Conservation (phyloP, 1,140 invertebrate genomes). For the Tetramorium parvispinum region DNA sequence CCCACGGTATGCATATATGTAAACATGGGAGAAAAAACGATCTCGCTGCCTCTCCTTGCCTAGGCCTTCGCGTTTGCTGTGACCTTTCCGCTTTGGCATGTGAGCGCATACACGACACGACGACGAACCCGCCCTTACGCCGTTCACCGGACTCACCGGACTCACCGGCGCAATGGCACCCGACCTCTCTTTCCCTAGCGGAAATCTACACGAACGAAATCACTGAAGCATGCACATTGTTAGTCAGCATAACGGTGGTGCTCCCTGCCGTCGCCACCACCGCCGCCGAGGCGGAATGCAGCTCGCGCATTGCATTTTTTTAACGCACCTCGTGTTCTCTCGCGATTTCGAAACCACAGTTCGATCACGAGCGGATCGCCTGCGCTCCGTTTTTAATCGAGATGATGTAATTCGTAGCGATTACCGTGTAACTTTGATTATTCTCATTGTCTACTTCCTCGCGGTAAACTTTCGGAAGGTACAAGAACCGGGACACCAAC, state of each 20-base stretch:
- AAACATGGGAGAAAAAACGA: conserved; percentile 2
- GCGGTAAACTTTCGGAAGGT: neutral
- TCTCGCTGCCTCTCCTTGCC: conserved; percentile 8
- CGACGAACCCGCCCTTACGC: conserved; percentile 44
- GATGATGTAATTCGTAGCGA: too few species aligned
- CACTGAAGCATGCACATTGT: conserved; percentile 76
- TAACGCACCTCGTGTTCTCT: neutral
- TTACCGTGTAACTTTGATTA: neutral
- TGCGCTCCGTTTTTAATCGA: neutral
- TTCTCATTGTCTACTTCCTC: neutral
- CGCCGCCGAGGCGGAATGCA: conserved; percentile 58
- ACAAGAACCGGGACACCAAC: neutral
- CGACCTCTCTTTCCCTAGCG: conserved; percentile 67
- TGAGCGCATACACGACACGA: conserved; percentile 5
- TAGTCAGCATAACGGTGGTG: conserved; percentile 48
- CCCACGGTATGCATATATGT: neutral
- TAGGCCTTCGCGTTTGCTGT: conserved; percentile 12
- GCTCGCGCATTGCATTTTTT: conserved; percentile 10
- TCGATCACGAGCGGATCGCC: neutral
- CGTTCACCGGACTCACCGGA: conserved; percentile 39
- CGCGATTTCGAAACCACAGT: neutral
- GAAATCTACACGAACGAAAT: conserved; percentile 70
- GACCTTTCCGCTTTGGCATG: conserved; percentile 63
- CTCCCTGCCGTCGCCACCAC: neutral
- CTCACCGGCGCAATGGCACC: conserved; percentile 10